Conservation (phyloP, 2,888 invertebrate species). For the Lucinisca nassula region DNA sequence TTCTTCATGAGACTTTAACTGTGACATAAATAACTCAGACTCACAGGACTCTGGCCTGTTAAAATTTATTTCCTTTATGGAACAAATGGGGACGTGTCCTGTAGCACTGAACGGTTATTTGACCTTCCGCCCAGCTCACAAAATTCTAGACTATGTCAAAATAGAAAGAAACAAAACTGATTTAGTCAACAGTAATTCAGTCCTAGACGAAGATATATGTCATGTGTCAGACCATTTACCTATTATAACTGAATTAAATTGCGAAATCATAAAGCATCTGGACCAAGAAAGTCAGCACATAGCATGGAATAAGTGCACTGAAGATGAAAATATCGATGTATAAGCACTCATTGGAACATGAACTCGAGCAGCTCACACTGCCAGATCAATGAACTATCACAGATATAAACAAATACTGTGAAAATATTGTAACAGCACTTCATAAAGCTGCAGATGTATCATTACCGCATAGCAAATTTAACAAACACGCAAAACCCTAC, state of each 20-base stretch:
- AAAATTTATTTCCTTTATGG: not conserved
- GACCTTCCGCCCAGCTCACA: not conserved
- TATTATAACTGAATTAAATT: not conserved
- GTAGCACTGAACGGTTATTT: not conserved
- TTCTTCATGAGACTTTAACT: not conserved
- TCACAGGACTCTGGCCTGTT: not conserved
- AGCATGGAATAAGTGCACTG: not conserved
- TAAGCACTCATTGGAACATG: not conserved
- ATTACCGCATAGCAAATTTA: conserved; percentile 22
- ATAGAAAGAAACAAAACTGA: not conserved
- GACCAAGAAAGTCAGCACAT: not conserved
- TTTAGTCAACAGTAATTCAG: not conserved
- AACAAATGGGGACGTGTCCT: not conserved
- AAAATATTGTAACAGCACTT: not conserved
- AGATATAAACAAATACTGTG: not conserved
- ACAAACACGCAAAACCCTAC: conserved; percentile 35
- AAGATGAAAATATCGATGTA: not conserved
- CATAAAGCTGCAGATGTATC: not conserved
- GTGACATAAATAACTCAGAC: not conserved
- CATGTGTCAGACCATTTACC: not conserved
- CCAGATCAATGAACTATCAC: not conserved
- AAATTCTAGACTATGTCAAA: not conserved
- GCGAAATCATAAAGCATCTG: not conserved
- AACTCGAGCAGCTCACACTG: not conserved
- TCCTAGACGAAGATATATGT: not conserved